Evolutionary conservation across 2,888 invertebrate genomes (phyloP).

Genomic region (Drosophila kuntzei): DNA sequence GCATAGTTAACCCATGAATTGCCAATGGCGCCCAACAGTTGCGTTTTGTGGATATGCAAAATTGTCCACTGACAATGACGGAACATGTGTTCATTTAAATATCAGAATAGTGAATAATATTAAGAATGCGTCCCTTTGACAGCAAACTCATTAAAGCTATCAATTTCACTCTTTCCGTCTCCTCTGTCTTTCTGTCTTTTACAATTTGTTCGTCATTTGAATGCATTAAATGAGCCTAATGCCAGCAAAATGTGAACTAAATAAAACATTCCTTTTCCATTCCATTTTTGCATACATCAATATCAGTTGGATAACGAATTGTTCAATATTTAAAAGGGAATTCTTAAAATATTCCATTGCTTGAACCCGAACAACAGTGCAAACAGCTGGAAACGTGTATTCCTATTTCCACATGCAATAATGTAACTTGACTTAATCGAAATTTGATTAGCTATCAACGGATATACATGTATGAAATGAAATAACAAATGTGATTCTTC

Average conservation of each 20-base stretch:
- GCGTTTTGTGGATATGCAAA: conserved; percentile 58
- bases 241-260: not conserved
- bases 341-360: conserved; percentile 32
- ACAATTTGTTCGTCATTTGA: conserved; percentile 58
- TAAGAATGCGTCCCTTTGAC: conserved; percentile 22
- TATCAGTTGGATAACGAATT: conserved; percentile 3
- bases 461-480: not conserved
- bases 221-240: conserved; percentile 31
- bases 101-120: conserved; percentile 45
- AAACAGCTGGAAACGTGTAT: conserved; percentile 14
- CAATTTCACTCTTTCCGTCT: not conserved
- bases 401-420: not conserved
- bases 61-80: conserved; percentile 44
- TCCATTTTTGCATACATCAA: conserved; percentile 34
- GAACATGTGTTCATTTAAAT: conserved; percentile 67
- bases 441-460: not conserved
- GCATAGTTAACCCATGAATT: conserved; percentile 64
- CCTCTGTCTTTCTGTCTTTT: conserved; percentile 8
- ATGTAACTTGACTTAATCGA: conserved; percentile 2
- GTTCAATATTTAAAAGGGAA: conserved; percentile 17
- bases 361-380: conserved; percentile 8
- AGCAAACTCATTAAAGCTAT: conserved; percentile 9
- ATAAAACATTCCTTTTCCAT: not conserved
- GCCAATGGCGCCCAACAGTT: conserved; percentile 40
- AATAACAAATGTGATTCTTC: not conserved